Evolutionary conservation across 2,888 invertebrate species (phyloP).

Genomic region (Phasia obesa): DNA sequence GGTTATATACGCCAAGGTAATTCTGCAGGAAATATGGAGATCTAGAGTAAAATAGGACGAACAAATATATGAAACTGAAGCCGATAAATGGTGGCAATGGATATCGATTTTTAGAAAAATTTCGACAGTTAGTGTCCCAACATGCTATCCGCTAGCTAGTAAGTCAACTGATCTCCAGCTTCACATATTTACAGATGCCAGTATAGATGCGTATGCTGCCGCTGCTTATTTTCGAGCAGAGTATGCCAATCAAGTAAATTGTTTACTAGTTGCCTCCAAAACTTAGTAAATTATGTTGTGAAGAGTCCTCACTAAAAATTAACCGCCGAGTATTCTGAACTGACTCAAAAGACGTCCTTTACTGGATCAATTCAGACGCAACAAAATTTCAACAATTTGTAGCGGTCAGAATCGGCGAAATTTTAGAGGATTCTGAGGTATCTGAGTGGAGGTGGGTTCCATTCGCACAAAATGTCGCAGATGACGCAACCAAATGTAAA

Average conservation of each 20-base stretch:
- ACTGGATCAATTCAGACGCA: constrained; percentile 55
- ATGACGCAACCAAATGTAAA: constrained; percentile 37
- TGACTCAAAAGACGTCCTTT: constrained; percentile 24
- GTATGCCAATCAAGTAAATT: neutral
- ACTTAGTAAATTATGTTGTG: neutral
- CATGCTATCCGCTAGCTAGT: neutral
- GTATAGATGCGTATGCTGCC: constrained; percentile 35
- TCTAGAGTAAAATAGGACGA: constrained; percentile 9
- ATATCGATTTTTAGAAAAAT: neutral
- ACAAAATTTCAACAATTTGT: constrained; percentile 55
- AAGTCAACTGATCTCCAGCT: neutral
- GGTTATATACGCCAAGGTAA: constrained; percentile 8
- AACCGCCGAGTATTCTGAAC: constrained; percentile 54
- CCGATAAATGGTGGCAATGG: neutral
- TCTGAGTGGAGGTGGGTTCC: neutral
- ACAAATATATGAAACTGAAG: neutral
- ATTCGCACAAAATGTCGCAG: constrained; percentile 34
- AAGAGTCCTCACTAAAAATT: constrained; percentile 31
- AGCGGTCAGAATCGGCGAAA: constrained; percentile 46
- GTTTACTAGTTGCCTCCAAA: neutral
- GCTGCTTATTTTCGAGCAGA: constrained; percentile 18
- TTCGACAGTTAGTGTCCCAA: neutral
- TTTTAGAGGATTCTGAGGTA: constrained; percentile 35
- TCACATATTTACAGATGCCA: constrained; percentile 24
- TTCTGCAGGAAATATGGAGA: constrained; percentile 48